phyloP scores from a whole-genome alignment of 2,113 vertebrate species.

The Acrocephalus arundinaceus region DNA sequence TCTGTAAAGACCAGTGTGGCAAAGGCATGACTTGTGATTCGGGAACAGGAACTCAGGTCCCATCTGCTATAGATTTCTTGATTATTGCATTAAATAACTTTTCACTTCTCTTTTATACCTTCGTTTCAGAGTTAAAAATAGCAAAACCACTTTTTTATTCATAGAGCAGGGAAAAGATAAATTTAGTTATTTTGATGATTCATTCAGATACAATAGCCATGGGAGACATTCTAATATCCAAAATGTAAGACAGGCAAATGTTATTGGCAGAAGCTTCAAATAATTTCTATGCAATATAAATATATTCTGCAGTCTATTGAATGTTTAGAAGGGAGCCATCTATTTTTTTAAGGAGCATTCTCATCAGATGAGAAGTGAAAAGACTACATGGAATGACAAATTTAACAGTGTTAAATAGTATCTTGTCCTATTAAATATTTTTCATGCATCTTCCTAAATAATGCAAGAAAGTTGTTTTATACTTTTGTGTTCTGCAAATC shows the following conservation, averaged over 20 bases:
- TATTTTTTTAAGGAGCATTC: not conserved
- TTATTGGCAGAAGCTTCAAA: not conserved
- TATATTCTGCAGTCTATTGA: not conserved
- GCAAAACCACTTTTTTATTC: conserved; percentile 17
- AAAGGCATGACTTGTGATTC: not conserved
- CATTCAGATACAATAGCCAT: not conserved
- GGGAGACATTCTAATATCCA: not conserved
- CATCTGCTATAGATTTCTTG: not conserved
- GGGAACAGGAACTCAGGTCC: not conserved
- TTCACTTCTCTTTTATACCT: not conserved
- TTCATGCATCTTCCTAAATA: not conserved
- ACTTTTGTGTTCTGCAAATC: not conserved
- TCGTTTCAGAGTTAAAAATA: not conserved
- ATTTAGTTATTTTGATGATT: conserved; percentile 24
- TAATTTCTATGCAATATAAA: not conserved
- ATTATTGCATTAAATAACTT: not conserved
- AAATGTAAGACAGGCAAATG: not conserved
- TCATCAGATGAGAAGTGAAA: not conserved
- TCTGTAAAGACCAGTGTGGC: not conserved
- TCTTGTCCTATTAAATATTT: not conserved
- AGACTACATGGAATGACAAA: not conserved
- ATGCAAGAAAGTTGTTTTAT: not conserved
- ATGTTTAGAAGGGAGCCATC: not conserved
- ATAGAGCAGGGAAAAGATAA: not conserved
- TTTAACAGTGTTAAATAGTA: not conserved